Percentiles rank a stretch among this genome's conserved stretches.
Evolutionary conservation across 2,797 vertebrate genomes (phyloP).

Genomic region (Coracias cyanogaster): DNA sequence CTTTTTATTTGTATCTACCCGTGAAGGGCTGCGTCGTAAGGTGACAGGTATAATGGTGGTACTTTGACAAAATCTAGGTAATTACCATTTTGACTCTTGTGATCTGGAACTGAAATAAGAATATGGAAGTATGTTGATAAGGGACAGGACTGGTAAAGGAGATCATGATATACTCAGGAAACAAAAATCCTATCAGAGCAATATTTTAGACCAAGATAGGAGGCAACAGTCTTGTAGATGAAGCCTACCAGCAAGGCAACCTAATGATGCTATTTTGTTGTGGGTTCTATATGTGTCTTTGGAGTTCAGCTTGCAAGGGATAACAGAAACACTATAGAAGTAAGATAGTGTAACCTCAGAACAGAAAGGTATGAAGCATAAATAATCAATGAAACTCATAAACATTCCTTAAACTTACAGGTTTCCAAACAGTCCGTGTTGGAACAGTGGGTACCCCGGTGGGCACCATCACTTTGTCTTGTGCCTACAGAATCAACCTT

Average conservation of each 20-base stretch:
- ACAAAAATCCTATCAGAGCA: background rate
- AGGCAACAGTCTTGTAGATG: background rate
- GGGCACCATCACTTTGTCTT: slow-evolving; percentile 95
- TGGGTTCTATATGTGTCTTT: background rate
- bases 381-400: background rate
- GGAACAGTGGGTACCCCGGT: slow-evolving; percentile 96
- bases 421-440: slow-evolving; percentile 96
- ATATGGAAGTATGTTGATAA: background rate
- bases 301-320: background rate
- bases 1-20: background rate
- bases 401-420: slow-evolving; percentile 74
- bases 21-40: background rate
- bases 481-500: slow-evolving; percentile 97
- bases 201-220: background rate
- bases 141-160: background rate
- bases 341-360: background rate
- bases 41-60: background rate
- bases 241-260: background rate
- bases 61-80: background rate
- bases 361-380: background rate
- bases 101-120: background rate
- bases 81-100: background rate
- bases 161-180: background rate
- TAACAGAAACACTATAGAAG: background rate
- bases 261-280: background rate